phyloP scores from a whole-genome alignment of 2,888 invertebrate genomes.

The Idaea straminata region DNA sequence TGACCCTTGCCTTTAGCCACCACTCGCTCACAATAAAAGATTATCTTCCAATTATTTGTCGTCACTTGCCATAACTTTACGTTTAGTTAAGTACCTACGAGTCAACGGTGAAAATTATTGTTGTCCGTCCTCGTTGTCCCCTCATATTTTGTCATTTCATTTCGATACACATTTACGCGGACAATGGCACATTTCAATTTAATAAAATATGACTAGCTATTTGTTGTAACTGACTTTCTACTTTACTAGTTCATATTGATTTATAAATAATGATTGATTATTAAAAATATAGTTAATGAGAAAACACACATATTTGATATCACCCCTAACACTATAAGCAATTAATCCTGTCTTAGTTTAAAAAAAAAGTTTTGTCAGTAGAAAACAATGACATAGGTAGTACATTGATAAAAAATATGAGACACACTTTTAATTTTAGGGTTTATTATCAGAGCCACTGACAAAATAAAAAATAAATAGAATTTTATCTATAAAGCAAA shows the following conservation, averaged over 20 bases:
- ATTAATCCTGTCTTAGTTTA: no score
- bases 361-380: no score
- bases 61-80: conserved; percentile 15
- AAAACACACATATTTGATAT: no score
- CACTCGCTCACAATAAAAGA: conserved; percentile 43
- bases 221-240: no score
- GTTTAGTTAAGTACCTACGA: conserved; percentile 7
- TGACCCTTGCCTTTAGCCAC: conserved; percentile 41
- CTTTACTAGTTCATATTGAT: no score
- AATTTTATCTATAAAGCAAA: neutral
- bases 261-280: no score
- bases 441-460: neutral
- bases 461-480: neutral
- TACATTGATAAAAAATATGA: no score
- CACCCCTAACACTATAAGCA: no score
- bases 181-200: no score
- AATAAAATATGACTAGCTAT: no score
- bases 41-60: conserved; percentile 47
- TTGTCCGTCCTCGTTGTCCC: neutral
- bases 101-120: conserved; percentile 7
- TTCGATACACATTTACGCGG: neutral
- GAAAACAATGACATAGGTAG: no score
- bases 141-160: neutral
- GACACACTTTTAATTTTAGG: neutral
- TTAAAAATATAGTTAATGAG: no score